These are phyloP conservation scores for Apodemus sylvaticus DNA, from an alignment of 2,113 vertebrate genomes.

Conservation along the genomic window DNA sequence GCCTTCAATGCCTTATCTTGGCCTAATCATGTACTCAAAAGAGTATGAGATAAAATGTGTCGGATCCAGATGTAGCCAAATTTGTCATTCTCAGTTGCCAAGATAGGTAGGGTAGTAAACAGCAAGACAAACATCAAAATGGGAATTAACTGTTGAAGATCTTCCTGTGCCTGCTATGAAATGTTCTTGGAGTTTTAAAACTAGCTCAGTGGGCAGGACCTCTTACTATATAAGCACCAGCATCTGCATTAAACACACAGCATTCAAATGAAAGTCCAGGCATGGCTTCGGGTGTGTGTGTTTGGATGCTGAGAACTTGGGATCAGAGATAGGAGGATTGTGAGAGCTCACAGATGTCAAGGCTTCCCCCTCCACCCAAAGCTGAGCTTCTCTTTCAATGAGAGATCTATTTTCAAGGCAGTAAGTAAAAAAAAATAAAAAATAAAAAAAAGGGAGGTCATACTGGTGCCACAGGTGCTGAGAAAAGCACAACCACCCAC, in stretches of 20 bases:
- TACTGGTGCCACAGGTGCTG: accelerated
- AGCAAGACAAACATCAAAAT: conserved; percentile 41
- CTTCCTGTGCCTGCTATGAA: not conserved
- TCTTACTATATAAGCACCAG: not conserved
- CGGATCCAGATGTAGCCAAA: conserved; percentile 9
- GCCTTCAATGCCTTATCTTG: not conserved
- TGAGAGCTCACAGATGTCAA: not conserved
- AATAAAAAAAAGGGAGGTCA: not conserved
- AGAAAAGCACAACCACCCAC: not conserved
- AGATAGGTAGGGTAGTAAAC: not conserved
- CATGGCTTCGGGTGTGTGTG: too few species aligned
- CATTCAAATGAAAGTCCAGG: too few species aligned
- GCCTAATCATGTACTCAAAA: not conserved
- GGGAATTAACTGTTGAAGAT: conserved; percentile 9
- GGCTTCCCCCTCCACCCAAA: not conserved
- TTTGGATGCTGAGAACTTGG: too few species aligned
- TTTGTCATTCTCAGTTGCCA: not conserved
- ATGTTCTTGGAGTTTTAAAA: not conserved
- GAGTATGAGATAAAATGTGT: not conserved
- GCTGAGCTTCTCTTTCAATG: too few species aligned
- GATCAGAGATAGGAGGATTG: too few species aligned
- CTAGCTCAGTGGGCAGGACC: not conserved
- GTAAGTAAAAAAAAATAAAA: not conserved
- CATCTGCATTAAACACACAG: not conserved
- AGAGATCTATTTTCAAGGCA: not conserved